Percentiles rank a stretch among this genome's conserved stretches.
Conservation (phyloP, 2,888 invertebrate genomes). For the Strigamia maritima region DNA sequence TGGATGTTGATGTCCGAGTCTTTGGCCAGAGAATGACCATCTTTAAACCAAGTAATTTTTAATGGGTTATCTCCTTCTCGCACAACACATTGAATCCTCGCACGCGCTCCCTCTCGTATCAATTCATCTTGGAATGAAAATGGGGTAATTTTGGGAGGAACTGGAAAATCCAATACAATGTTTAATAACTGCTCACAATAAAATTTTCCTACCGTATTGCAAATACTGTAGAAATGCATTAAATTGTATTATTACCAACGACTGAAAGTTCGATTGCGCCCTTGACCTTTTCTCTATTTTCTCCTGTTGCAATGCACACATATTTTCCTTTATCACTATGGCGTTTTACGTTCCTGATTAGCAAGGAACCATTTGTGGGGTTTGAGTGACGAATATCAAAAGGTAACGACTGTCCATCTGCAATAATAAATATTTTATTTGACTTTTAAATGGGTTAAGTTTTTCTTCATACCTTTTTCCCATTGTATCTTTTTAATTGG, state of each 20-base stretch:
- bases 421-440: background rate
- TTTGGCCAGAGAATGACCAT: conserved; percentile 44
- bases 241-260: background rate
- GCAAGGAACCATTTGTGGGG: conserved; percentile 53
- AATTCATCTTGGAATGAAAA: conserved; percentile 8
- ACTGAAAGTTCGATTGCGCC: conserved; percentile 48
- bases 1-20: background rate
- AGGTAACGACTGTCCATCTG: conserved; percentile 76
- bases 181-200: background rate
- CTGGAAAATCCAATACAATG: background rate
- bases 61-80: conserved; percentile 49
- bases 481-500: conserved; percentile 89
- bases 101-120: background rate
- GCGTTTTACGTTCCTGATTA: conserved; percentile 88
- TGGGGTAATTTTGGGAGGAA: conserved; percentile 1
- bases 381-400: conserved; percentile 80
- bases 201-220: background rate
- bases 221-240: background rate
- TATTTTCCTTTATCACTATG: conserved; percentile 89
- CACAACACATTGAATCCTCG: conserved; percentile 24
- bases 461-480: conserved; percentile 71
- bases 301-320: conserved; percentile 88
- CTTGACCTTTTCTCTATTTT: conserved; percentile 82
- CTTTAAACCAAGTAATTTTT: conserved; percentile 50
- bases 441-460: background rate